Evolutionary conservation across 2,797 vertebrate species (phyloP).

Genomic region (Knipowitschia caucasica): DNA sequence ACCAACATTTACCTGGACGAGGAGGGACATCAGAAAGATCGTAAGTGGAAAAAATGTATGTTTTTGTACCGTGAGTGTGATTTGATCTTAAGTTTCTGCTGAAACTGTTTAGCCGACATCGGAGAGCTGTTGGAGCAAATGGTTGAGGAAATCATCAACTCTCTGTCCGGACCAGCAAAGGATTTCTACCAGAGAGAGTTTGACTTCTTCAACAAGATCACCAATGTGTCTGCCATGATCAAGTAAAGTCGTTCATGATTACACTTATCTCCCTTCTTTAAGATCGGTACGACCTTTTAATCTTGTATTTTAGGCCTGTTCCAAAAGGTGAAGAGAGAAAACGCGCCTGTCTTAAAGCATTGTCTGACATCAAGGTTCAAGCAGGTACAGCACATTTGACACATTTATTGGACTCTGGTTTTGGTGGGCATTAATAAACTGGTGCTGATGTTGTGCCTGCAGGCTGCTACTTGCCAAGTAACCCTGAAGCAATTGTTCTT

Average conservation of each 20-base stretch:
- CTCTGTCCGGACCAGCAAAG: slow-evolving; percentile 90
- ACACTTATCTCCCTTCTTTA: not conserved
- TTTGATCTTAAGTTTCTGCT: not conserved
- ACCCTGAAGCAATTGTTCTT: slow-evolving; percentile 94
- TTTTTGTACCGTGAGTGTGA: slow-evolving; percentile 86
- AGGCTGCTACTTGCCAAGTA: slow-evolving; percentile 95
- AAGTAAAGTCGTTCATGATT: slow-evolving; percentile 74
- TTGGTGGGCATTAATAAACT: slow-evolving; percentile 1
- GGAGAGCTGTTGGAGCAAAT: slow-evolving; percentile 90
- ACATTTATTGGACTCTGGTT: slow-evolving; percentile 24
- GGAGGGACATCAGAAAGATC: slow-evolving; percentile 91
- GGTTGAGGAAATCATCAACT: slow-evolving; percentile 90
- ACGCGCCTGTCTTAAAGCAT: slow-evolving; percentile 60
- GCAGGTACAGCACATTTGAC: slow-evolving; percentile 73
- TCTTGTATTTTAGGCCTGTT: slow-evolving; percentile 78
- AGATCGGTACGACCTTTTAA: not conserved
- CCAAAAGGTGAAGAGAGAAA: slow-evolving; percentile 93
- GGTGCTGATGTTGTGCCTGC: slow-evolving; percentile 30
- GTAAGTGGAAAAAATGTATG: slow-evolving; percentile 98
- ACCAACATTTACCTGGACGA: slow-evolving; percentile 93
- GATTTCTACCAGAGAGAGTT: slow-evolving; percentile 95
- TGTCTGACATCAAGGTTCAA: slow-evolving; percentile 94
- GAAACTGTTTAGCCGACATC: slow-evolving; percentile 79
- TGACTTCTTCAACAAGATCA: slow-evolving; percentile 96
- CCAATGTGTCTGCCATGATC: slow-evolving; percentile 91